phyloP scores from a whole-genome alignment of 2,797 vertebrate species.

The Peromyscus aztecus region DNA sequence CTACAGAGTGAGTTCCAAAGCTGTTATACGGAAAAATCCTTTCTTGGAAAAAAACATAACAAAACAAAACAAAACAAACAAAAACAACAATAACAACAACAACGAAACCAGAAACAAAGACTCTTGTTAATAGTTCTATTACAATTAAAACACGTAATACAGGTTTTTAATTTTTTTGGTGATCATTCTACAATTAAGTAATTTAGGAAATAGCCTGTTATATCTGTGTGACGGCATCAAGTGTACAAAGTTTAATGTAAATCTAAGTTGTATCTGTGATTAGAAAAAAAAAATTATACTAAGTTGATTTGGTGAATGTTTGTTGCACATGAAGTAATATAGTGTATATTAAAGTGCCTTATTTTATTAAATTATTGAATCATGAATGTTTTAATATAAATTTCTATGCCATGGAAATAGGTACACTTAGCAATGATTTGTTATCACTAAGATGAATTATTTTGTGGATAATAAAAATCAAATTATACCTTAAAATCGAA shows the following conservation, averaged over 20 bases:
- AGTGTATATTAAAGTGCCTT: neutral
- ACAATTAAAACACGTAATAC: neutral
- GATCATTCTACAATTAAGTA: neutral
- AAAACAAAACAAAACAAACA: neutral
- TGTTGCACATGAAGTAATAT: neutral
- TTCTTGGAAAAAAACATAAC: neutral
- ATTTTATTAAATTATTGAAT: slow-evolving; percentile 48
- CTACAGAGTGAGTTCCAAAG: neutral
- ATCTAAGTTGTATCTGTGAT: neutral
- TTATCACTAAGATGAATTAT: neutral
- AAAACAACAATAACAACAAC: neutral
- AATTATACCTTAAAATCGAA: slow-evolving; percentile 26
- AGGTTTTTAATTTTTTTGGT: neutral
- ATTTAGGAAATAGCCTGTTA: neutral
- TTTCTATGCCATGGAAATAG: slow-evolving; percentile 4
- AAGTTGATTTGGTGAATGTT: neutral
- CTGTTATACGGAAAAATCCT: neutral
- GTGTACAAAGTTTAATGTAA: neutral
- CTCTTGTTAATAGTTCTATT: neutral
- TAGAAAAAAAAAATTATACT: neutral
- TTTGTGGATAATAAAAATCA: slow-evolving; percentile 31
- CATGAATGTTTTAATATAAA: slow-evolving; percentile 13
- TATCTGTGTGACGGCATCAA: neutral
- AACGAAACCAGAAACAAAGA: neutral
- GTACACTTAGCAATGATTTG: slow-evolving; percentile 15